Percentiles rank a stretch among this genome's conserved stretches.
phyloP scores from a whole-genome alignment of 2,113 vertebrate genomes.

The Pavo muticus region DNA sequence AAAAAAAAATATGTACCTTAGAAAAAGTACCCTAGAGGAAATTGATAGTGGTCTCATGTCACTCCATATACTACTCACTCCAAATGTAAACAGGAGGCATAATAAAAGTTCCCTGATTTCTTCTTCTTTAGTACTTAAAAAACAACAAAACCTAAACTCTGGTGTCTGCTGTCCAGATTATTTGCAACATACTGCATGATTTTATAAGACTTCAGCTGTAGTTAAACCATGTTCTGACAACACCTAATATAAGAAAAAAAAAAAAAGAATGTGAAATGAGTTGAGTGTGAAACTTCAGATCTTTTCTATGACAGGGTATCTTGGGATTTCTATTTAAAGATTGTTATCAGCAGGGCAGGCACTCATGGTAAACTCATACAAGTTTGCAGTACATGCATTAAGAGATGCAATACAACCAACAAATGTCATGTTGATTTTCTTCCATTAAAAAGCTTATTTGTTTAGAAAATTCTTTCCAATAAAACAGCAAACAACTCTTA shows the following conservation, averaged over 20 bases:
- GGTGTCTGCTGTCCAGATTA: conserved; percentile 38
- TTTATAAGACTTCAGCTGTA: conserved; percentile 35
- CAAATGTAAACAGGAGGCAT: conserved; percentile 79
- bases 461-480: conserved; percentile 63
- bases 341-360: conserved; percentile 71
- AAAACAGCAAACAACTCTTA: conserved; percentile 53
- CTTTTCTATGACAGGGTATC: neutral
- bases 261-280: neutral
- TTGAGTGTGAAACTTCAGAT: conserved; percentile 53
- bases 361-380: conserved; percentile 68
- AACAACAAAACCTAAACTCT: conserved; percentile 42
- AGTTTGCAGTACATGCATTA: conserved; percentile 64
- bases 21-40: conserved; percentile 24
- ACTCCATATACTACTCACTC: conserved; percentile 52
- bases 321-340: conserved; percentile 48
- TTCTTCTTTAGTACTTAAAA: conserved; percentile 58
- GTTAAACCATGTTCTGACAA: conserved; percentile 38
- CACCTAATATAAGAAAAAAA: neutral
- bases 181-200: conserved; percentile 40
- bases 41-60: conserved; percentile 66
- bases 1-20: conserved; percentile 53
- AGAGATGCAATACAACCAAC: conserved; percentile 52
- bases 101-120: conserved; percentile 69
- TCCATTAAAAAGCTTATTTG: conserved; percentile 71
- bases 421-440: conserved; percentile 50